Evolutionary conservation across 2,888 invertebrate species (phyloP).

Genomic region (Dicyrtomina minuta): DNA sequence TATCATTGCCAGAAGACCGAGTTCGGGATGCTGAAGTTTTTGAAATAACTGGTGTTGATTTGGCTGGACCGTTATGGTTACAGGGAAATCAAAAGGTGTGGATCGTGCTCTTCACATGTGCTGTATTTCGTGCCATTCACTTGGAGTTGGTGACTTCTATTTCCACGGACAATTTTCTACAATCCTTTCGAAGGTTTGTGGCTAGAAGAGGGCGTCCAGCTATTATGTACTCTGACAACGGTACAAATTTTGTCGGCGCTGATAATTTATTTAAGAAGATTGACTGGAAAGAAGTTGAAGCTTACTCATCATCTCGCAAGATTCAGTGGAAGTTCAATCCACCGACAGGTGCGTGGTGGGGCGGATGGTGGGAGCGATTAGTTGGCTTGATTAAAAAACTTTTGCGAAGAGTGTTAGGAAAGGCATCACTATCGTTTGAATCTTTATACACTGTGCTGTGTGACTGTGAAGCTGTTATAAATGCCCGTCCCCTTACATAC

Average conservation of each 20-base stretch:
- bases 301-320: not conserved
- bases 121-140: slow-evolving; percentile 55
- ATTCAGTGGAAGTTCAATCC: slow-evolving; percentile 14
- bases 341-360: slow-evolving; percentile 8
- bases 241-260: slow-evolving; percentile 16
- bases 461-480: slow-evolving; percentile 8
- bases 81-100: slow-evolving; percentile 49
- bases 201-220: slow-evolving; percentile 8
- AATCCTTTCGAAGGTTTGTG: slow-evolving; percentile 33
- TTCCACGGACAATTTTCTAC: slow-evolving; percentile 54
- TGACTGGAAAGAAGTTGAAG: not conserved
- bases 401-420: not conserved
- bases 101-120: slow-evolving; percentile 56
- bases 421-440: not conserved
- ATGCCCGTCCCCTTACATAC: not conserved
- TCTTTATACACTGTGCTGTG: not conserved
- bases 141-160: slow-evolving; percentile 55
- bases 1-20: slow-evolving; percentile 3
- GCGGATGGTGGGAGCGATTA: slow-evolving; percentile 11
- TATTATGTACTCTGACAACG: slow-evolving; percentile 5
- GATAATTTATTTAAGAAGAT: slow-evolving; percentile 6
- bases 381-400: not conserved
- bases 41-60: slow-evolving; percentile 4
- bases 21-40: not conserved
- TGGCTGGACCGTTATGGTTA: not conserved